A percentile compares a stretch with the other conserved stretches of the same genome.
These are phyloP conservation scores for Caenorhabditis brenneri DNA, from an alignment of 1,140 invertebrate genomes.

Conservation along the genomic window DNA sequence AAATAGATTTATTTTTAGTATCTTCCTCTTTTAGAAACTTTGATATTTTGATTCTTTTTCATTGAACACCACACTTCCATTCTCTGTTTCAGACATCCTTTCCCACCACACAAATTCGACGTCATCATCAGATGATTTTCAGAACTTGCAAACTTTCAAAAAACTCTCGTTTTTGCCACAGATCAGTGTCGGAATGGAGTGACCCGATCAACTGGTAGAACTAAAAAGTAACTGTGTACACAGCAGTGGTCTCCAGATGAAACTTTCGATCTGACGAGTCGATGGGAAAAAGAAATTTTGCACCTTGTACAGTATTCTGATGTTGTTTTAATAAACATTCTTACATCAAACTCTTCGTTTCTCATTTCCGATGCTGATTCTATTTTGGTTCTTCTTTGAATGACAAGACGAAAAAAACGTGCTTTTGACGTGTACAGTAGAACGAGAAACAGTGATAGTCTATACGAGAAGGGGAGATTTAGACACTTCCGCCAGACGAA, in stretches of 20 bases:
- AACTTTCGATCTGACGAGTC: too few species aligned
- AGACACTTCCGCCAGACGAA: neutral
- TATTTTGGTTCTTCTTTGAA: neutral
- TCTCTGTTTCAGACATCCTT: neutral
- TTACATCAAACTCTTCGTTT: neutral
- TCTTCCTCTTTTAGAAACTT: neutral
- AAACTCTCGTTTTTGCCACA: neutral
- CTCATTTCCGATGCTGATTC: neutral
- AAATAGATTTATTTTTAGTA: neutral
- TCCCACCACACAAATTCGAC: neutral
- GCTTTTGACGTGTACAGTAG: neutral
- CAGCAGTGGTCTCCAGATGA: constrained; percentile 13
- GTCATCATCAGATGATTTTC: neutral
- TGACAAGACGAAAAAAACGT: neutral
- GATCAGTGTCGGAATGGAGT: neutral
- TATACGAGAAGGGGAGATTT: neutral
- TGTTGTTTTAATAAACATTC: too few species aligned
- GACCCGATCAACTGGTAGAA: constrained; percentile 10
- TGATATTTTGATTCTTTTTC: neutral
- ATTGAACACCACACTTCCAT: neutral
- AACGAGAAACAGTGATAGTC: neutral
- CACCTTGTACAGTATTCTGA: neutral
- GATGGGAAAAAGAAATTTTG: neutral
- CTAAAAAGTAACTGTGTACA: constrained; percentile 13
- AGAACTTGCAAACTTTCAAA: neutral